These are phyloP conservation scores for Cotesia glomerata DNA, from an alignment of 1,140 invertebrate species.

Conservation along the genomic window DNA sequence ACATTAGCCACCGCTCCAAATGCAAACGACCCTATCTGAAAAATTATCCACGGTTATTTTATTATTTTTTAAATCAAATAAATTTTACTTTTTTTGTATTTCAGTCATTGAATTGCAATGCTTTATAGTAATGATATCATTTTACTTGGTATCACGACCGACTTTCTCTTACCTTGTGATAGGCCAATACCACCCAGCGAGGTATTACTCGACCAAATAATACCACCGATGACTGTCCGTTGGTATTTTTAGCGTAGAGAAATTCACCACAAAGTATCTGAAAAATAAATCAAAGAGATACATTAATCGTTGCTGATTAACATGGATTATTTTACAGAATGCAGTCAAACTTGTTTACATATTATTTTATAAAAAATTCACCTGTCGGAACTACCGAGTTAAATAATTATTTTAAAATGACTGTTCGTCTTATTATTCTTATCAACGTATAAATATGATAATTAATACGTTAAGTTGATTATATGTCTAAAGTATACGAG, in stretches of 20 bases:
- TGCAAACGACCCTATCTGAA: slow-evolving; percentile 75
- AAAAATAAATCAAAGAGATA: slow-evolving; percentile 42
- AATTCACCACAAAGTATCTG: slow-evolving; percentile 73
- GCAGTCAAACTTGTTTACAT: not conserved
- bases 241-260: slow-evolving; percentile 61
- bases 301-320: not conserved
- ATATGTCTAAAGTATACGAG: too few relatives aligned
- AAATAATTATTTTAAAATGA: not conserved
- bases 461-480: not conserved
- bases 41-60: slow-evolving; percentile 5
- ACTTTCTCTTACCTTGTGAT: slow-evolving; percentile 62
- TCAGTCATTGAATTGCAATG: not conserved
- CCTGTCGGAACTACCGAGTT: not conserved
- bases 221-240: slow-evolving; percentile 56
- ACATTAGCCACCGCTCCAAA: slow-evolving; percentile 86
- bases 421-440: not conserved
- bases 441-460: not conserved
- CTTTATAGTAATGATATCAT: slow-evolving; percentile 4
- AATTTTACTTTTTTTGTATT: not conserved
- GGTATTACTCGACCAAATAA: slow-evolving; percentile 68
- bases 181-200: slow-evolving; percentile 74
- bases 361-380: not conserved
- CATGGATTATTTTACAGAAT: slow-evolving; percentile 15
- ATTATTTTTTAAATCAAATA: not conserved
- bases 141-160: not conserved